Evolutionary conservation across 2,113 vertebrate genomes (phyloP).

Genomic region (Aplodontia rufa): DNA sequence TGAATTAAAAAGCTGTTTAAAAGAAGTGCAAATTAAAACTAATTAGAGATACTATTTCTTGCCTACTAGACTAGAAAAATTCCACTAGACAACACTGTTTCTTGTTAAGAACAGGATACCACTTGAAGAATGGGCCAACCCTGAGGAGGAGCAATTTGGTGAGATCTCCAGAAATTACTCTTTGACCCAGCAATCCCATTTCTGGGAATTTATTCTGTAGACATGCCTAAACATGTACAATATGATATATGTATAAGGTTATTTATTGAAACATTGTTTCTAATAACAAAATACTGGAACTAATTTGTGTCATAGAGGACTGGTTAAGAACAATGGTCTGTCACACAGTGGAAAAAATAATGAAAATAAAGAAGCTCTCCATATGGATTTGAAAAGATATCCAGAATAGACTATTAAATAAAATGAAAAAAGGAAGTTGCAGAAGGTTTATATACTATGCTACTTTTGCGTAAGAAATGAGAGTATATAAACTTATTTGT

Average conservation of each 20-base stretch:
- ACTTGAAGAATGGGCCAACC: not conserved
- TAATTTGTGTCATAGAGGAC: not conserved
- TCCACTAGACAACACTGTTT: not conserved
- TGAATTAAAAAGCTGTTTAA: not conserved
- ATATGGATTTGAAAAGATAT: not conserved
- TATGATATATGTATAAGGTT: not conserved
- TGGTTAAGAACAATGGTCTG: not conserved
- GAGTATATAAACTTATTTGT: not conserved
- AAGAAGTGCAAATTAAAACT: constrained; percentile 16
- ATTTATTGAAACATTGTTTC: not conserved
- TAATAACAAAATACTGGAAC: not conserved
- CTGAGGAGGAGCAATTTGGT: not conserved
- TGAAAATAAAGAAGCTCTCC: not conserved
- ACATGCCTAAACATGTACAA: not conserved
- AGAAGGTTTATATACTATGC: not conserved
- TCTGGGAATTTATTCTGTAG: not conserved
- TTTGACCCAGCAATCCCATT: not conserved
- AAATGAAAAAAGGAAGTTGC: not conserved
- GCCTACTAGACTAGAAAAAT: not conserved
- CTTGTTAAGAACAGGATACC: not conserved
- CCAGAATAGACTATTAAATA: not conserved
- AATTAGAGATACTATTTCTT: not conserved
- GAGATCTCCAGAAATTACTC: constrained; percentile 7
- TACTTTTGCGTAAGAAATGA: not conserved
- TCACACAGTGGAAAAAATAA: not conserved